Evolutionary conservation across 1,140 invertebrate species (phyloP).

Genomic region (Popillia japonica): DNA sequence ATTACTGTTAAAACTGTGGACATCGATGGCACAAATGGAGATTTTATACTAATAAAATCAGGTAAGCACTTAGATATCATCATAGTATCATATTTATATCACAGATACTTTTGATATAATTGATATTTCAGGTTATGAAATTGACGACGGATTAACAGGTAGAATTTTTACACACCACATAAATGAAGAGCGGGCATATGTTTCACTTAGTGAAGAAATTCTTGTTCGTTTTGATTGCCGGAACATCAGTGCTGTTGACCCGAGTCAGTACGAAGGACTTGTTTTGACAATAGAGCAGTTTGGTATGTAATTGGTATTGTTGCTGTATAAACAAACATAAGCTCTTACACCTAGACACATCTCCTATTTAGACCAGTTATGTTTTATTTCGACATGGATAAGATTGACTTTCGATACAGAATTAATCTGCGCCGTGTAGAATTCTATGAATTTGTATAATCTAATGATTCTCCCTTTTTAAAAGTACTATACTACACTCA

Average conservation of each 20-base stretch:
- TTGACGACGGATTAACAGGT: constrained; percentile 1
- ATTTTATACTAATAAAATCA: constrained; percentile 17
- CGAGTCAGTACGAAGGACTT: background rate
- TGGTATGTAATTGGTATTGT: background rate
- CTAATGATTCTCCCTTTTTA: too few relatives aligned
- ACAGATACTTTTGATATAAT: background rate
- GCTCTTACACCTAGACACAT: too few relatives aligned
- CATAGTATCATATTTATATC: too few relatives aligned
- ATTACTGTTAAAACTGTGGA: background rate
- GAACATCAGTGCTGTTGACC: background rate
- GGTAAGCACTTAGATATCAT: background rate
- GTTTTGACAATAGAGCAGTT: background rate
- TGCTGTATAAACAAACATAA: too few relatives aligned
- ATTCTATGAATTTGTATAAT: too few relatives aligned
- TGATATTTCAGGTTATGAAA: background rate
- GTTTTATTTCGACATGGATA: too few relatives aligned
- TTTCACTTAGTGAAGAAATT: background rate
- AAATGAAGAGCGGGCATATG: background rate
- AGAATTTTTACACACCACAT: background rate
- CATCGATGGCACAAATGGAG: background rate
- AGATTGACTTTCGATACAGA: too few relatives aligned
- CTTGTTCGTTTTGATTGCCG: background rate
- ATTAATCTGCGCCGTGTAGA: too few relatives aligned
- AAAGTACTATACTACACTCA: too few relatives aligned
- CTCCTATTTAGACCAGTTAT: too few relatives aligned